A percentile compares a stretch with the other conserved stretches of the same genome.
phyloP scores from a whole-genome alignment of 2,113 vertebrate genomes.

The Nipponia nippon region DNA sequence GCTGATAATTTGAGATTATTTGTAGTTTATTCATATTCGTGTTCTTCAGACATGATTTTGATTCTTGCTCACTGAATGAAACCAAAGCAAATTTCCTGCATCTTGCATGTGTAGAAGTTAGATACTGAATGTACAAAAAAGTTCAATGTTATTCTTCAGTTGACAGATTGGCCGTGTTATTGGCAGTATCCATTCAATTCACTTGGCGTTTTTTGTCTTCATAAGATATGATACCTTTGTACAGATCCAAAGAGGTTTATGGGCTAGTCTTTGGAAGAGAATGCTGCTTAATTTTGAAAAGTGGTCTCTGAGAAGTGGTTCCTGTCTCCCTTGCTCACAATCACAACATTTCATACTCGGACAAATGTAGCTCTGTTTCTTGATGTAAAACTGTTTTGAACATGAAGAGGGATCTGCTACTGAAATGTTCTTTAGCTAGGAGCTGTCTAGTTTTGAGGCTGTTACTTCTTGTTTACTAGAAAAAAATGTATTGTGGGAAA shows the following conservation, averaged over 20 bases:
- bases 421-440: background rate
- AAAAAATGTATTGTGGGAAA: background rate
- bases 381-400: background rate
- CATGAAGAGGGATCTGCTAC: background rate
- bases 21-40: background rate
- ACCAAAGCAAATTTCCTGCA: background rate
- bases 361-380: background rate
- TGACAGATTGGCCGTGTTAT: background rate
- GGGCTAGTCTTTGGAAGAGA: background rate
- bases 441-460: background rate
- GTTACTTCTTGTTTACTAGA: background rate
- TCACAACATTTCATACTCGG: background rate
- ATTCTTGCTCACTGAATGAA: background rate
- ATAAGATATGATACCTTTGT: background rate
- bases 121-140: background rate
- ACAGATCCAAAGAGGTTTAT: background rate
- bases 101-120: background rate
- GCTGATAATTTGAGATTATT: background rate
- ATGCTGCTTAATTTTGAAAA: background rate
- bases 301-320: background rate
- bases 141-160: background rate
- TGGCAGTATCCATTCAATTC: background rate
- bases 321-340: background rate
- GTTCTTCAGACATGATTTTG: background rate
- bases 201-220: background rate